phyloP scores from a whole-genome alignment of 2,797 vertebrate species.

The Molothrus ater region DNA sequence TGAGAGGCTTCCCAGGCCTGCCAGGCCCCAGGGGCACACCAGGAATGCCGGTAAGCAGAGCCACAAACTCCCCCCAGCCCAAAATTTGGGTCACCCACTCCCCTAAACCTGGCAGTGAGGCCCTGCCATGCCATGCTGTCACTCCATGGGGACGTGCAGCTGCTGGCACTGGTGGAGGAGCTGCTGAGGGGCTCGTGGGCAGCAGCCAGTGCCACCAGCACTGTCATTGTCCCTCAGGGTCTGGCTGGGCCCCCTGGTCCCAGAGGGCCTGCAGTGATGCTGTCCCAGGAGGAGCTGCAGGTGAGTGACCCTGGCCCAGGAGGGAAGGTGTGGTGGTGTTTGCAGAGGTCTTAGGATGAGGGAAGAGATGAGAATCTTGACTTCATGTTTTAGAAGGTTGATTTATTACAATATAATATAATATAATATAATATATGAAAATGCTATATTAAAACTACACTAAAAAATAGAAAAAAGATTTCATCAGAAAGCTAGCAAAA shows the following conservation, averaged over 20 bases:
- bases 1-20: constrained; percentile 84
- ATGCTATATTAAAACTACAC: no score
- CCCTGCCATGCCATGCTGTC: rapidly evolving
- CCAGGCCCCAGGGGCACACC: constrained; percentile 77
- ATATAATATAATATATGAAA: no score
- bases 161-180: background rate
- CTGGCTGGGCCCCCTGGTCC: constrained; percentile 82
- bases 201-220: background rate
- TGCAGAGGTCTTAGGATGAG: no score
- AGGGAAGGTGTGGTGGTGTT: background rate
- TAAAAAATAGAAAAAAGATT: no score
- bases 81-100: background rate
- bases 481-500: no score
- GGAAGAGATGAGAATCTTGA: no score
- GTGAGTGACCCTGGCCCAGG: constrained; percentile 36
- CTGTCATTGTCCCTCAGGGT: constrained; percentile 75
- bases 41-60: constrained; percentile 80
- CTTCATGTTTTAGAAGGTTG: no score
- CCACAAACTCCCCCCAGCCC: rapidly evolving
- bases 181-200: rapidly evolving
- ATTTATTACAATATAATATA: no score
- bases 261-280: constrained; percentile 72
- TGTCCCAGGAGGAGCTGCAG: constrained; percentile 81
- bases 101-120: rapidly evolving
- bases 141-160: rapidly evolving